These are phyloP conservation scores for Pseudopodoces humilis DNA, from an alignment of 2,113 vertebrate genomes.

Conservation along the genomic window DNA sequence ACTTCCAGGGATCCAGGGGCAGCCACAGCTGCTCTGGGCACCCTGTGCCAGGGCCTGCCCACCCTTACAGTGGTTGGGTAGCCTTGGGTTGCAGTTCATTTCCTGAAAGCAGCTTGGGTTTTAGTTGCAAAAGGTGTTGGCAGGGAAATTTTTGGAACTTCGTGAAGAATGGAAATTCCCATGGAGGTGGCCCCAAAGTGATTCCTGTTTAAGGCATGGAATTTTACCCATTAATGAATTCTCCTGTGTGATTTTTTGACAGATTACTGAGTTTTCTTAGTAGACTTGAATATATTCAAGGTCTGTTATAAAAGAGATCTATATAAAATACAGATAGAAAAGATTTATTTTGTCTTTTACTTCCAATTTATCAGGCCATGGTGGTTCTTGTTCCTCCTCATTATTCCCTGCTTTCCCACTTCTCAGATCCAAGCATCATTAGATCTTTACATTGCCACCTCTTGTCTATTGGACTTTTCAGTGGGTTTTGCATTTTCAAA, in stretches of 20 bases:
- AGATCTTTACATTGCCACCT: not conserved
- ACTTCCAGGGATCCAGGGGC: not conserved
- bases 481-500: not conserved
- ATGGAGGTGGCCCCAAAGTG: not conserved
- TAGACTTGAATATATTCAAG: not conserved
- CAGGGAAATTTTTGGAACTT: not conserved
- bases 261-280: not conserved
- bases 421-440: not conserved
- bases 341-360: not conserved
- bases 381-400: not conserved
- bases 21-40: not conserved
- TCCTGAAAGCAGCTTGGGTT: not conserved
- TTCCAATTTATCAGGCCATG: not conserved
- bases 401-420: not conserved
- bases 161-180: not conserved
- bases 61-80: rapidly evolving
- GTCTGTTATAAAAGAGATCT: not conserved
- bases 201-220: not conserved
- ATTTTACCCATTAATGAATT: not conserved
- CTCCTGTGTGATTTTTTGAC: not conserved
- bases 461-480: not conserved
- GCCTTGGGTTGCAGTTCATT: not conserved
- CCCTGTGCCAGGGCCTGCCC: not conserved
- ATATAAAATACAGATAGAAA: not conserved
- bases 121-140: not conserved